Evolutionary conservation across 64 coral and sea anemone species (phyloP).

Genomic region (Actinia tenebrosa): DNA sequence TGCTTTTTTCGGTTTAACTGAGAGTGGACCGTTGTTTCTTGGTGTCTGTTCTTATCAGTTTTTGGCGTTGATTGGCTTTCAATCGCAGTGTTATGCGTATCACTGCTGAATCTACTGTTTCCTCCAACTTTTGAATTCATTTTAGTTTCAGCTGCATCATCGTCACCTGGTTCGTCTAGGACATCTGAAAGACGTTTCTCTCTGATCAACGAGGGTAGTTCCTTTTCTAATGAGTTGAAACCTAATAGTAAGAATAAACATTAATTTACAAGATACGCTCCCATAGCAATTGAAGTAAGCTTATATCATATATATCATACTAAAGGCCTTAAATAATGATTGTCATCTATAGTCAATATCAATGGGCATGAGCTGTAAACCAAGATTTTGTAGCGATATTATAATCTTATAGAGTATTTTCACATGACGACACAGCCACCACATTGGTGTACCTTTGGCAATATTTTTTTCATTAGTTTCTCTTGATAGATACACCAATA

Average conservation of each 20-base stretch:
- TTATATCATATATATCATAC: too few species aligned
- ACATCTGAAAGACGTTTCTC: conserved; percentile 1
- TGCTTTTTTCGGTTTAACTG: neutral
- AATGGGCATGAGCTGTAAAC: too few species aligned
- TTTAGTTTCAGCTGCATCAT: neutral
- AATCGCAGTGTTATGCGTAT: neutral
- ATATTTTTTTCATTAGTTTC: too few species aligned
- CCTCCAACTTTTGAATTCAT: neutral
- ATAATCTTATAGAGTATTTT: too few species aligned
- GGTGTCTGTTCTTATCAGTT: neutral
- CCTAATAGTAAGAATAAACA: neutral
- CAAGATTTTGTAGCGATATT: too few species aligned
- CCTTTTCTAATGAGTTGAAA: neutral
- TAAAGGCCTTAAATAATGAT: too few species aligned
- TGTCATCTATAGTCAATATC: too few species aligned
- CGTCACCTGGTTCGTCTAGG: neutral
- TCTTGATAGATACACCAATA: too few species aligned
- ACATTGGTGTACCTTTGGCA: too few species aligned
- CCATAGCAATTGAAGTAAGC: too few species aligned
- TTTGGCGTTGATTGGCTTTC: neutral
- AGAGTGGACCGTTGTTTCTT: neutral
- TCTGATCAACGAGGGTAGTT: neutral
- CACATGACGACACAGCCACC: too few species aligned
- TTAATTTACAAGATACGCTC: neutral
- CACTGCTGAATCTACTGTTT: neutral